phyloP scores from a whole-genome alignment of 2,888 invertebrate genomes.

The Xestobium rufovillosum region DNA sequence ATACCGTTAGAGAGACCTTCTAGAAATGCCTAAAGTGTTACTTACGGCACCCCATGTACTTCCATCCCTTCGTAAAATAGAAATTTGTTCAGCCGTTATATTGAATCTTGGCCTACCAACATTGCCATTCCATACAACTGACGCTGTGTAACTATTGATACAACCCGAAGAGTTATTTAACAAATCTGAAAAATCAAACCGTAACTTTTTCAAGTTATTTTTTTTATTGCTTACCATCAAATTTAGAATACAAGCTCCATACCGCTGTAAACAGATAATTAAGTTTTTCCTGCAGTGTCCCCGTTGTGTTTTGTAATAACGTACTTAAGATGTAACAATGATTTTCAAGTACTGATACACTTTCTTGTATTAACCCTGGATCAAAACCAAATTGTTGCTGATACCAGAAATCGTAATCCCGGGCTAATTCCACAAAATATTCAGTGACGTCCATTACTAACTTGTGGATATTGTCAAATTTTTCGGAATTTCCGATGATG shows the following conservation, averaged over 20 bases:
- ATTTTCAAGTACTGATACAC: constrained; percentile 2
- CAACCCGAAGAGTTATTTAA: too few relatives aligned
- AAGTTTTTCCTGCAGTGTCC: background rate
- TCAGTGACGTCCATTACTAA: too few relatives aligned
- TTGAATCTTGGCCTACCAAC: constrained; percentile 10
- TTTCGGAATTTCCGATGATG: too few relatives aligned
- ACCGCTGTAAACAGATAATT: background rate
- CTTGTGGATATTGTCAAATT: too few relatives aligned
- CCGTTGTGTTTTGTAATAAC: background rate
- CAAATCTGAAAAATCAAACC: too few relatives aligned
- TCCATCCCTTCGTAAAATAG: constrained; percentile 9
- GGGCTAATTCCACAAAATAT: background rate
- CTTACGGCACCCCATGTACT: constrained; percentile 10
- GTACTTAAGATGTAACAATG: constrained; percentile 1
- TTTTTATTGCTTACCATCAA: too few relatives aligned
- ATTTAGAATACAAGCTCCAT: too few relatives aligned
- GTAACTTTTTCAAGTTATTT: too few relatives aligned
- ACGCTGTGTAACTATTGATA: too few relatives aligned
- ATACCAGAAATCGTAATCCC: background rate
- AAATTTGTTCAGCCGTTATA: constrained; percentile 7
- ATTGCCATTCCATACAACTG: too few relatives aligned
- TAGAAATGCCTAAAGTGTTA: constrained; percentile 12
- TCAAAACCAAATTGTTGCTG: too few relatives aligned
- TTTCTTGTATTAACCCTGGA: background rate
- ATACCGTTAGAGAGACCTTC: constrained; percentile 11